Evolutionary conservation across 2,888 invertebrate species (phyloP).

Genomic region (Syrphus vitripennis): DNA sequence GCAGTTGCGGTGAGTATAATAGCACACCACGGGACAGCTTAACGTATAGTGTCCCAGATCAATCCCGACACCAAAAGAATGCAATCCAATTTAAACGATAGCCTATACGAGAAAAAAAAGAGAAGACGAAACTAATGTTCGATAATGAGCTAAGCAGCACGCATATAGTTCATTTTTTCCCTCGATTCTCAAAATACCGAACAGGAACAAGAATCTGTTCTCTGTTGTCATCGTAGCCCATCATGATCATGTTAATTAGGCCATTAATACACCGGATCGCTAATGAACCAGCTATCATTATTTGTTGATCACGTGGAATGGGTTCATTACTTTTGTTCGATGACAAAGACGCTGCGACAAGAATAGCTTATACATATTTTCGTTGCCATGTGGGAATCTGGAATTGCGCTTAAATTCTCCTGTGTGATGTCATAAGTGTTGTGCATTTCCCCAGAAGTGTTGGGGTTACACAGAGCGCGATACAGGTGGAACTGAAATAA

Average conservation of each 20-base stretch:
- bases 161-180: background rate
- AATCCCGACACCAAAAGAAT: conserved; percentile 7
- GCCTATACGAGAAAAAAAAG: background rate
- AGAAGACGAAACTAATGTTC: conserved; percentile 34
- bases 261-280: conserved; percentile 56
- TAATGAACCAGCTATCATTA: conserved; percentile 67
- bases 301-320: conserved; percentile 65
- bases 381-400: conserved; percentile 30
- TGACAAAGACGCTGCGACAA: conserved; percentile 9
- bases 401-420: conserved; percentile 47
- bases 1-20: conserved; percentile 50
- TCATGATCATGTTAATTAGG: conserved; percentile 65
- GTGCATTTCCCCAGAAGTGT: background rate
- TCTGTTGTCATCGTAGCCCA: conserved; percentile 47
- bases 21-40: conserved; percentile 46
- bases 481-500: conserved; percentile 14
- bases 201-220: background rate
- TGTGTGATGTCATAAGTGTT: conserved; percentile 35
- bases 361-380: background rate
- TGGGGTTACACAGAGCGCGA: background rate
- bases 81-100: background rate
- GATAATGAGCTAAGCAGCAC: conserved; percentile 60
- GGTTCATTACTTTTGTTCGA: conserved; percentile 63
- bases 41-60: conserved; percentile 23
- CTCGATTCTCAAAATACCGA: background rate